phyloP scores from a whole-genome alignment of 2,113 vertebrate genomes.

The Mola mola region DNA sequence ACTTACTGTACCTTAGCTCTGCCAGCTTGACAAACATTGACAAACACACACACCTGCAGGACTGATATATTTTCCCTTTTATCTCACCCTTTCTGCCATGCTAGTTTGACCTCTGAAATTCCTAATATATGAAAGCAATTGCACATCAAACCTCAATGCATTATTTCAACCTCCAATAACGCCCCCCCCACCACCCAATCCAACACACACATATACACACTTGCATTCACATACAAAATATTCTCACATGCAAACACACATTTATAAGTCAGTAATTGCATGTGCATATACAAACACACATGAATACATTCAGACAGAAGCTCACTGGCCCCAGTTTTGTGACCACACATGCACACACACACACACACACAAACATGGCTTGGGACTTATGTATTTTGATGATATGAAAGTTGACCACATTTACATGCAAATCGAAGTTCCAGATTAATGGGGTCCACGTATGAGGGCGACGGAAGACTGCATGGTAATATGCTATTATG shows the following conservation, averaged over 20 bases:
- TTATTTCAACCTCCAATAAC: slow-evolving; percentile 82
- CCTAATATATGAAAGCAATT: slow-evolving; percentile 96
- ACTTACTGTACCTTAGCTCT: too few relatives aligned
- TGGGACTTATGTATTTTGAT: slow-evolving; percentile 98
- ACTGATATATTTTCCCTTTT: slow-evolving; percentile 89
- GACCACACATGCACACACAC: slow-evolving; percentile 37
- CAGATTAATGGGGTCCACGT: slow-evolving; percentile 97
- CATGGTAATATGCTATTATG: slow-evolving; percentile 97
- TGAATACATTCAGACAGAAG: slow-evolving; percentile 35
- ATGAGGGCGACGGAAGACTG: slow-evolving; percentile 85
- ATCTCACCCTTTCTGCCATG: slow-evolving; percentile 76
- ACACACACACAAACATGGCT: slow-evolving; percentile 42
- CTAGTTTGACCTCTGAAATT: slow-evolving; percentile 92
- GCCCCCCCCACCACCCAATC: slow-evolving; percentile 11
- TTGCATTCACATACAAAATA: slow-evolving; percentile 10
- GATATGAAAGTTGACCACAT: slow-evolving; percentile 99
- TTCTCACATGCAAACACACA: slow-evolving; percentile 33
- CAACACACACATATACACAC: slow-evolving; percentile 5
- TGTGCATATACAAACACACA: slow-evolving; percentile 35
- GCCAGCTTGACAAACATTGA: slow-evolving; percentile 14
- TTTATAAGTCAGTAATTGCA: slow-evolving; percentile 40
- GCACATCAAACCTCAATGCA: slow-evolving; percentile 94
- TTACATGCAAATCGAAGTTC: slow-evolving; percentile 99
- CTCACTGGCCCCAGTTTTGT: slow-evolving; percentile 35
- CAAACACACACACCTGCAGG: slow-evolving; percentile 71